Conservation (phyloP, 2,797 vertebrate species). For the Karalla daura region DNA sequence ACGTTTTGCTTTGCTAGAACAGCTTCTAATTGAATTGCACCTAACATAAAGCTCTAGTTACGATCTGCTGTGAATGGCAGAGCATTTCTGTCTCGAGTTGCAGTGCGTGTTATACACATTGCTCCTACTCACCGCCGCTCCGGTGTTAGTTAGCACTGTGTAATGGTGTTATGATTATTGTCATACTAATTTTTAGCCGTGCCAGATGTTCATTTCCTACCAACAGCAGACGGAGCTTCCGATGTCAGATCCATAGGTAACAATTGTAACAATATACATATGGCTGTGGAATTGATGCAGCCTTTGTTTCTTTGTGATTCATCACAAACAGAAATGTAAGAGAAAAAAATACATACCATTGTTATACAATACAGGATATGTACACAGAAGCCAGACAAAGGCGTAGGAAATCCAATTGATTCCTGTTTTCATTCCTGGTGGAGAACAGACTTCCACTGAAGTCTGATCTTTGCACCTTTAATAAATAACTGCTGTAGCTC, state of each 20-base stretch:
- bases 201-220: constrained; percentile 53
- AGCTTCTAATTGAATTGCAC: constrained; percentile 39
- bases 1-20: constrained; percentile 31
- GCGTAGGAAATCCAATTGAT: constrained; percentile 2
- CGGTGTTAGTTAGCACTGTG: constrained; percentile 30
- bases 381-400: background rate
- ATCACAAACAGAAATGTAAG: constrained; percentile 1
- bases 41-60: constrained; percentile 47
- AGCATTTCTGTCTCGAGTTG: constrained; percentile 33
- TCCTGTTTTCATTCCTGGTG: constrained; percentile 12
- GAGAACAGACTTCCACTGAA: background rate
- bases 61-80: constrained; percentile 48
- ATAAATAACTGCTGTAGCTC: constrained; percentile 23
- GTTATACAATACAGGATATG: background rate
- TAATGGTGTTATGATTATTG: constrained; percentile 12
- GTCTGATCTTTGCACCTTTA: constrained; percentile 35
- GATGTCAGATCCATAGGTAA: constrained; percentile 22
- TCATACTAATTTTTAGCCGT: constrained; percentile 24
- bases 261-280: too few species aligned
- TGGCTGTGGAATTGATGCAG: background rate
- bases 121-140: constrained; percentile 25
- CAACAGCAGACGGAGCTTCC: constrained; percentile 27
- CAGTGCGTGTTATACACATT: constrained; percentile 44
- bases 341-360: background rate
- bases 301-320: constrained; percentile 20